phyloP scores from a whole-genome alignment of 2,113 vertebrate species.

The Speoplatyrhinus poulsoni region DNA sequence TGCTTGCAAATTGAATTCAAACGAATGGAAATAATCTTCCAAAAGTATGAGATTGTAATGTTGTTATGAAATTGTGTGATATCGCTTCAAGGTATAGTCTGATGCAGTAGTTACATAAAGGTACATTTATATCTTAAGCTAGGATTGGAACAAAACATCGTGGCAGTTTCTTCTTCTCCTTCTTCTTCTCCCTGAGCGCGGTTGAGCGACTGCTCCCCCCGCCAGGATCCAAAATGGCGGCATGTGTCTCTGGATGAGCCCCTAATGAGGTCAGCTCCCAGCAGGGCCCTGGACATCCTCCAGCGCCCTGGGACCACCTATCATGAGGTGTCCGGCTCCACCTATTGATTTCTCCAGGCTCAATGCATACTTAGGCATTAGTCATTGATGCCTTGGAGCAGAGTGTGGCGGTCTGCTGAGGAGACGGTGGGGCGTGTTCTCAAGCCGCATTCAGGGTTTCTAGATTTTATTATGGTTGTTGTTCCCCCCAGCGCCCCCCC shows the following conservation, averaged over 20 bases:
- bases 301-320: slow-evolving; percentile 45
- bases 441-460: neutral
- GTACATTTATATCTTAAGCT: too few species aligned
- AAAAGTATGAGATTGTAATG: too few species aligned
- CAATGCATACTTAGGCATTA: slow-evolving; percentile 40
- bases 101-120: too few species aligned
- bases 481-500: too few species aligned
- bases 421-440: neutral
- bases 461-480: neutral
- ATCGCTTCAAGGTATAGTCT: too few species aligned
- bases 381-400: slow-evolving; percentile 45
- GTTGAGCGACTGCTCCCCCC: too few species aligned
- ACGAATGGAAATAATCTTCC: too few species aligned
- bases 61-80: too few species aligned
- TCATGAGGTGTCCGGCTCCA: slow-evolving; percentile 52
- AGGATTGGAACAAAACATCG: too few species aligned
- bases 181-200: too few species aligned
- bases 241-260: neutral
- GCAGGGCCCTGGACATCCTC: slow-evolving; percentile 10
- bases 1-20: too few species aligned
- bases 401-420: slow-evolving; percentile 26
- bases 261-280: slow-evolving; percentile 39
- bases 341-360: slow-evolving; percentile 56
- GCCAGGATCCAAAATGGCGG: neutral
- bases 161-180: too few species aligned